Evolutionary conservation across 92 coral and sea anemone genomes (phyloP).

Genomic region (Actinostola sp.): DNA sequence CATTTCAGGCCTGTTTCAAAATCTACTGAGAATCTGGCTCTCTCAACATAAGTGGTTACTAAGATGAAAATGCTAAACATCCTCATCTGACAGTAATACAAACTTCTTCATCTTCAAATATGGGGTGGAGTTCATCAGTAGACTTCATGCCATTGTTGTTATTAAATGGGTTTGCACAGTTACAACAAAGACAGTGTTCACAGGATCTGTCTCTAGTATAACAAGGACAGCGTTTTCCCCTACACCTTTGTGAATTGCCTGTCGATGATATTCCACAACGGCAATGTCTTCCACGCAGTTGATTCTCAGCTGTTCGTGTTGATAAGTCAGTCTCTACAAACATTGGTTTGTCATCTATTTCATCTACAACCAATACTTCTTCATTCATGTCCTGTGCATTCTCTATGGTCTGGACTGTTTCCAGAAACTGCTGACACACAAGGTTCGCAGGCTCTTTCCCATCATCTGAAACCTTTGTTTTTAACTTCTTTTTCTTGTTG

Average conservation of each 20-base stretch:
- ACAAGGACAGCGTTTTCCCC: conserved; percentile 79
- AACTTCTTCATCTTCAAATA: conserved; percentile 4
- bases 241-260: conserved; percentile 47
- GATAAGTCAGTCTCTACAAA: conserved; percentile 21
- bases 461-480: conserved; percentile 8
- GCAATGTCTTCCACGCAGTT: conserved; percentile 55
- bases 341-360: conserved; percentile 26
- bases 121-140: neutral
- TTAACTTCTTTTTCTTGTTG: conserved; percentile 69
- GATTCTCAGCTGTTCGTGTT: conserved; percentile 8
- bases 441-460: conserved; percentile 21
- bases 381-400: conserved; percentile 39
- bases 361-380: conserved; percentile 62
- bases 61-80: neutral
- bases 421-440: conserved; percentile 32
- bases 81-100: conserved; percentile 4
- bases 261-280: conserved; percentile 68
- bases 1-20: neutral
- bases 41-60: neutral
- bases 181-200: conserved; percentile 66
- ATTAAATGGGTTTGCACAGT: conserved; percentile 81
- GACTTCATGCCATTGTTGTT: conserved; percentile 50
- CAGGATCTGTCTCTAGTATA: conserved; percentile 65
- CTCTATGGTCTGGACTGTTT: conserved; percentile 35
- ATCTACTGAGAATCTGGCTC: neutral